Conservation (phyloP, 2,797 vertebrate species). For the Ctenopoma kingsleyae region DNA sequence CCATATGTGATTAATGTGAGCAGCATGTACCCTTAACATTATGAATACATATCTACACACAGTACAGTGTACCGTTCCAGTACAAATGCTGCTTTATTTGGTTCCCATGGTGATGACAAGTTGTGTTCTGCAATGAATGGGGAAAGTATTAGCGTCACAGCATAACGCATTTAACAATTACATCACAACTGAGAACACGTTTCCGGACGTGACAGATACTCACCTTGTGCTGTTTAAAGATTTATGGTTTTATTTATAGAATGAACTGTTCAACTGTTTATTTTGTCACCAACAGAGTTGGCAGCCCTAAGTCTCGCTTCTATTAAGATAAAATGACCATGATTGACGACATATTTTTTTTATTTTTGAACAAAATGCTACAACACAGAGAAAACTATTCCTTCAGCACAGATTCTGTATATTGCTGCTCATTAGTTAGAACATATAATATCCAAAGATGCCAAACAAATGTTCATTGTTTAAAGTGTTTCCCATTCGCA, state of each 20-base stretch:
- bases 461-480: conserved; percentile 4
- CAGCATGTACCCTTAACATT: background rate
- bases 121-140: background rate
- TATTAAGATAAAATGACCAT: background rate
- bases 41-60: background rate
- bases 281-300: background rate
- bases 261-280: background rate
- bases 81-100: conserved; percentile 8
- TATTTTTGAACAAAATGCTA: background rate
- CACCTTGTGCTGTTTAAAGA: conserved; percentile 48
- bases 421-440: background rate
- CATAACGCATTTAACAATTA: background rate
- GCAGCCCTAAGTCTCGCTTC: background rate
- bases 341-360: too few relatives aligned
- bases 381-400: background rate
- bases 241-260: conserved; percentile 8
- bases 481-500: conserved; percentile 30
- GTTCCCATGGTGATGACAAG: conserved; percentile 35
- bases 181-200: conserved; percentile 11
- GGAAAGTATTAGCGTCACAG: background rate
- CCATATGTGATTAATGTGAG: background rate
- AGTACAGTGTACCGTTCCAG: background rate
- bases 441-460: background rate
- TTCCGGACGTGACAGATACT: conserved; percentile 32
- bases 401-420: background rate